phyloP scores from a whole-genome alignment of 2,888 invertebrate genomes.

The Thysanoteuthis rhombus region DNA sequence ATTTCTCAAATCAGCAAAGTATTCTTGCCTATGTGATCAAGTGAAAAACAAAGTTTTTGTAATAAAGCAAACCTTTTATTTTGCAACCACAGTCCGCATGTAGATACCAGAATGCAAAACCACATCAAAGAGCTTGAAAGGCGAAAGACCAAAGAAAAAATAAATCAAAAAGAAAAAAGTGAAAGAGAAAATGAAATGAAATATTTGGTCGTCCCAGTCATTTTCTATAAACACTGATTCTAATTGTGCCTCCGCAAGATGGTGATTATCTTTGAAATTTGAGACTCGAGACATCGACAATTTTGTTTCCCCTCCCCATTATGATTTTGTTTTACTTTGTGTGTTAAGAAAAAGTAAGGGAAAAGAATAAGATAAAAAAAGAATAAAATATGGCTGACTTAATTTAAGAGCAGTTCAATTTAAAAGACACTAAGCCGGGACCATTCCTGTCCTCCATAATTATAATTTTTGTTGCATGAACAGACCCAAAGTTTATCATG shows the following conservation, averaged over 20 bases:
- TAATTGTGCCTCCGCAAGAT: background rate
- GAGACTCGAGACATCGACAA: background rate
- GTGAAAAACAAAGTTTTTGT: no score
- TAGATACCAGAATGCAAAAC: background rate
- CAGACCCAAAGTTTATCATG: background rate
- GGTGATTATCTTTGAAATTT: background rate
- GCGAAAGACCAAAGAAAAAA: background rate
- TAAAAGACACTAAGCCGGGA: background rate
- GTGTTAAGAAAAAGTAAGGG: background rate
- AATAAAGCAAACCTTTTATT: no score
- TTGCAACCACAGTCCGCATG: background rate
- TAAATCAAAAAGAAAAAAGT: no score
- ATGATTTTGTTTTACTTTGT: background rate
- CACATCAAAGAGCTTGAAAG: background rate
- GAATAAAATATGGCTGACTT: background rate
- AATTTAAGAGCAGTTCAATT: background rate
- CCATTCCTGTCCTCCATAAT: background rate
- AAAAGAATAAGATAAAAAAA: background rate
- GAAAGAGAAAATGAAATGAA: background rate
- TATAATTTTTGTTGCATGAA: background rate
- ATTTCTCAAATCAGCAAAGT: no score
- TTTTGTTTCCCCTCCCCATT: background rate
- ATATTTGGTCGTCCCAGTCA: background rate
- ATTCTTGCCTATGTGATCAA: no score
- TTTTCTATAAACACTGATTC: conserved; percentile 12